These are phyloP conservation scores for Zeugodacus cucurbitae DNA, from an alignment of 1,140 invertebrate genomes.

Conservation along the genomic window DNA sequence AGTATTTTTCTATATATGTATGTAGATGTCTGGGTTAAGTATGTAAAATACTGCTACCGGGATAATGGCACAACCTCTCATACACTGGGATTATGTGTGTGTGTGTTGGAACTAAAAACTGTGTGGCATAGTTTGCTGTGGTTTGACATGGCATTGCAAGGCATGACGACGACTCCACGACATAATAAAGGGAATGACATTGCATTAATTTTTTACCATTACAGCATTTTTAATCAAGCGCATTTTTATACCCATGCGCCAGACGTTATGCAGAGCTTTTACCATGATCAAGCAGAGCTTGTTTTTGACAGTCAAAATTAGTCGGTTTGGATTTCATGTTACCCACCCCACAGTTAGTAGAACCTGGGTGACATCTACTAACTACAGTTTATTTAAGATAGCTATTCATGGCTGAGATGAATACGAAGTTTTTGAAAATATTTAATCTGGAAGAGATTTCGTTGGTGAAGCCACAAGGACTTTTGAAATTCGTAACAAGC, in stretches of 20 bases:
- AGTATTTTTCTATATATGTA: too few relatives aligned
- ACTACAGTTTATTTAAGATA: too few relatives aligned
- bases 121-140: not conserved
- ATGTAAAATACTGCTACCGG: not conserved
- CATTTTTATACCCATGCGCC: not conserved
- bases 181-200: conserved; percentile 14
- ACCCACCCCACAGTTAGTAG: too few relatives aligned
- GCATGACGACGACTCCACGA: not conserved
- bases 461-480: too few relatives aligned
- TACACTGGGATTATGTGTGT: not conserved
- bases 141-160: not conserved
- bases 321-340: too few relatives aligned
- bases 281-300: not conserved
- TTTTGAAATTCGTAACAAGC: too few relatives aligned
- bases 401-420: too few relatives aligned
- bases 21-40: not conserved
- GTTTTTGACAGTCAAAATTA: too few relatives aligned
- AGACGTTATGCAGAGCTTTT: not conserved
- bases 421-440: too few relatives aligned
- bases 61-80: not conserved
- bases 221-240: not conserved
- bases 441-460: too few relatives aligned
- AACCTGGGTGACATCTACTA: too few relatives aligned
- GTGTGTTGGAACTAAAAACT: not conserved
- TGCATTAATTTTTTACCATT: not conserved